Evolutionary conservation across 1,140 invertebrate genomes (phyloP).

Genomic region (Brevipalpus yothersi): DNA sequence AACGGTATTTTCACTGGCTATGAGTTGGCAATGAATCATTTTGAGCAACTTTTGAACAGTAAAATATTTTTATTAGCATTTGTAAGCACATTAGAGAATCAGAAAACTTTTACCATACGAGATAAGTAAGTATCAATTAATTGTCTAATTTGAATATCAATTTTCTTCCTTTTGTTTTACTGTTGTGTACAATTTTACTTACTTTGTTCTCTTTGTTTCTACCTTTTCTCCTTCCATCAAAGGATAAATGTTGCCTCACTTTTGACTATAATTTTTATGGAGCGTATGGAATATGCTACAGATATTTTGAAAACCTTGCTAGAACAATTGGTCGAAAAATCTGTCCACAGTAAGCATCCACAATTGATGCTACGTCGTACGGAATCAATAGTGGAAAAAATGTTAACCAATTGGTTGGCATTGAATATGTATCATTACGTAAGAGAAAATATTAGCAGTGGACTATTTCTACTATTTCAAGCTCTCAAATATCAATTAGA

Average conservation of each 20-base stretch:
- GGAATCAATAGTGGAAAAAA: constrained; percentile 94
- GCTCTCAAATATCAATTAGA: constrained; percentile 97
- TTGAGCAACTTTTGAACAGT: constrained; percentile 74
- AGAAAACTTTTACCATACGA: constrained; percentile 68
- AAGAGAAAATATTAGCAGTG: constrained; percentile 76
- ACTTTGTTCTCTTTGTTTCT: too few relatives aligned
- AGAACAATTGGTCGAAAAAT: constrained; percentile 47
- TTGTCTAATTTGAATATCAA: neutral
- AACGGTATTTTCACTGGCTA: constrained; percentile 47
- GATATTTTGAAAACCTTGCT: constrained; percentile 54
- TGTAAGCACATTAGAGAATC: constrained; percentile 71
- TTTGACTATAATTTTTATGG: constrained; percentile 72
- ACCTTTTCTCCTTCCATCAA: constrained; percentile 11
- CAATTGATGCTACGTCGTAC: constrained; percentile 72
- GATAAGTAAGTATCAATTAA: constrained; percentile 43
- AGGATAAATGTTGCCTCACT: constrained; percentile 76
- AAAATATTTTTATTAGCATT: constrained; percentile 75
- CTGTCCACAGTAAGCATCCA: constrained; percentile 61
- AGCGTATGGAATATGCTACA: constrained; percentile 64
- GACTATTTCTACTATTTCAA: constrained; percentile 81
- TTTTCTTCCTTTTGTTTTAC: neutral
- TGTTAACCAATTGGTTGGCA: constrained; percentile 97
- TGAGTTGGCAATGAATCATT: constrained; percentile 76
- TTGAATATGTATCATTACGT: constrained; percentile 89
- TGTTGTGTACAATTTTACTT: too few relatives aligned